Evolutionary conservation across 2,113 vertebrate genomes (phyloP).

Genomic region (Hippocampus zosterae): DNA sequence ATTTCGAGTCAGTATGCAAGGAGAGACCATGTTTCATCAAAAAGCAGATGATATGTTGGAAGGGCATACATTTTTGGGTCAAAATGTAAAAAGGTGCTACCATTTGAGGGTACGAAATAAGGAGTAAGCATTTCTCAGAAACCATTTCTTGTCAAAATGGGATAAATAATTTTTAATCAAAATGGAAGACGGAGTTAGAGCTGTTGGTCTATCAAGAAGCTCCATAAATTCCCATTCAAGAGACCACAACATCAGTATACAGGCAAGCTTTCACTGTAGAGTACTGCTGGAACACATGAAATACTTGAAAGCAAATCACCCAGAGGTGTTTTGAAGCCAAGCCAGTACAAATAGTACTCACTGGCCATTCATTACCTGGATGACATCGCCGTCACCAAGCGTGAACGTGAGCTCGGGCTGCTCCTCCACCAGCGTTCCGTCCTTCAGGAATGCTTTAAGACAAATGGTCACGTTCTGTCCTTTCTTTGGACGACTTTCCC

Average conservation of each 20-base stretch:
- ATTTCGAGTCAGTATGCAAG: too few species aligned
- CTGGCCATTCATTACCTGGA: constrained; percentile 76
- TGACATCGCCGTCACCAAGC: constrained; percentile 87
- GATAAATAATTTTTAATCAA: neutral
- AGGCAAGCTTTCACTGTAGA: neutral
- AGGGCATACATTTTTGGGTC: neutral
- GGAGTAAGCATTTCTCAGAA: neutral
- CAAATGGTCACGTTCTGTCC: constrained; percentile 84
- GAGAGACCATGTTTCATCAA: too few species aligned
- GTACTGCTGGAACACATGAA: neutral
- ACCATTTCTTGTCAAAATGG: neutral
- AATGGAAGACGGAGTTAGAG: neutral
- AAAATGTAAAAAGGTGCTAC: neutral
- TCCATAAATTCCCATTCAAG: neutral
- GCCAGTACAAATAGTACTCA: neutral
- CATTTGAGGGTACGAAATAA: neutral
- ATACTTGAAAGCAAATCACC: neutral
- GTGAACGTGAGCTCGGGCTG: constrained; percentile 78
- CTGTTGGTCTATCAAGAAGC: neutral
- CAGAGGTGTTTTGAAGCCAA: neutral
- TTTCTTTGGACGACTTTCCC: constrained; percentile 77
- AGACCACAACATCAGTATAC: neutral
- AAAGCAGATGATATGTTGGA: too few species aligned
- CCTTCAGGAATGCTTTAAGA: constrained; percentile 75
- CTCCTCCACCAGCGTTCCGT: constrained; percentile 77